Evolutionary conservation across 2,113 vertebrate genomes (phyloP), one percentile per base, ranked within the genome.

Genomic region (Petroica traversi): DNA sequence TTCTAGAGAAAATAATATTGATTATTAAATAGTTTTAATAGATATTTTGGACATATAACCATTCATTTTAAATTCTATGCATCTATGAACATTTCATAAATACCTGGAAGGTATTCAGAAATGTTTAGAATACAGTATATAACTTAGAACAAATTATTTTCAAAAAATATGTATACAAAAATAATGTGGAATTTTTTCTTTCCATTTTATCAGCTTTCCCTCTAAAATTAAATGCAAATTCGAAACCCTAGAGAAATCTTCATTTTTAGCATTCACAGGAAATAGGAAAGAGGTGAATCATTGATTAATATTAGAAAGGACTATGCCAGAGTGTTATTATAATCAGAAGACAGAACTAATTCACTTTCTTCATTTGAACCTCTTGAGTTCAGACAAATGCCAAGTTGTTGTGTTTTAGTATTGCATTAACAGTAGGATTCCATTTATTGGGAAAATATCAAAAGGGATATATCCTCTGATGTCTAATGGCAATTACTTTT

Each of bases 301-400:
- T 14, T 68, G 68, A 85, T 81, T 89, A 75, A 31, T 5, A 2
- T 64, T 82, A 49, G 66, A 95, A 91, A 89, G 13, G 45, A 67
- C 45, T 78, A 52, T 1, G 3, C 10, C 86, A 93, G 80, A 41
- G 20, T 68, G 18, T 62, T 87, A 72, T 82, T 95, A 79, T 72
- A 95, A 91, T 79, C 66, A 92, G 45, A 89, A 95, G 82, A 61
- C 14, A 95, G 43, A 94, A 79, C 26, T 64, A 59, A 91, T 87
- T 91, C 6, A 3, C 38, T 20, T 63, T 72, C 26, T 79, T 75
- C 19, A 49, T 89, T 73, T 82, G 38, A 94, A 79, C 18, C 59
- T 83, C 54, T 57, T 75, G 33, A n/a, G 28, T 71, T 89, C 48
- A 91, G 54, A 92, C 49, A 82, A 74, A 87, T 88, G 18, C 11